Conservation (phyloP, 2,113 vertebrate species). For the Motacilla alba region DNA sequence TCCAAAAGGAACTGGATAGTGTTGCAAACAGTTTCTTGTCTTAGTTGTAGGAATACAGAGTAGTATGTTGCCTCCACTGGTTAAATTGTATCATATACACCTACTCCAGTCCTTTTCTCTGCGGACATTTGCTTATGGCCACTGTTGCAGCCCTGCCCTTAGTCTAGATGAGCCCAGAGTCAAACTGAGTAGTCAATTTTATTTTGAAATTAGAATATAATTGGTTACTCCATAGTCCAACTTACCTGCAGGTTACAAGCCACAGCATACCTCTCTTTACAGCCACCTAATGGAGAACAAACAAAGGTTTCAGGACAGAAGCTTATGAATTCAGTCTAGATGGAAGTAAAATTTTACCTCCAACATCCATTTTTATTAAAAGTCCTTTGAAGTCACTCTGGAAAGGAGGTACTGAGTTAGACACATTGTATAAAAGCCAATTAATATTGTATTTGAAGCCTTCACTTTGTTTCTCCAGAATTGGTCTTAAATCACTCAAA, state of each 20-base stretch:
- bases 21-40: background rate
- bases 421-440: background rate
- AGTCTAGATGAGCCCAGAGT: background rate
- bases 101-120: background rate
- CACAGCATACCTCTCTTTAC: background rate
- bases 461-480: background rate
- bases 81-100: background rate
- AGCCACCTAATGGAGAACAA: accelerated
- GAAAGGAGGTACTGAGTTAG: background rate
- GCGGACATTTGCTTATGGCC: accelerated
- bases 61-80: background rate
- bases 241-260: background rate
- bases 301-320: background rate
- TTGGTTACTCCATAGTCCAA: background rate
- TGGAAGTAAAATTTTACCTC: background rate
- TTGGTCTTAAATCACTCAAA: background rate
- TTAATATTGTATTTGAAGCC: background rate
- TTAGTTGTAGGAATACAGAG: background rate
- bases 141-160: accelerated
- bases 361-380: background rate
- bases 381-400: background rate
- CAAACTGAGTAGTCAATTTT: background rate
- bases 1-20: background rate
- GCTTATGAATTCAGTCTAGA: background rate
- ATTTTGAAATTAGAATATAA: background rate